Base-by-base conservation (phyloP, 2,797 vertebrate genomes). In the Podargus strigoides region DNA sequence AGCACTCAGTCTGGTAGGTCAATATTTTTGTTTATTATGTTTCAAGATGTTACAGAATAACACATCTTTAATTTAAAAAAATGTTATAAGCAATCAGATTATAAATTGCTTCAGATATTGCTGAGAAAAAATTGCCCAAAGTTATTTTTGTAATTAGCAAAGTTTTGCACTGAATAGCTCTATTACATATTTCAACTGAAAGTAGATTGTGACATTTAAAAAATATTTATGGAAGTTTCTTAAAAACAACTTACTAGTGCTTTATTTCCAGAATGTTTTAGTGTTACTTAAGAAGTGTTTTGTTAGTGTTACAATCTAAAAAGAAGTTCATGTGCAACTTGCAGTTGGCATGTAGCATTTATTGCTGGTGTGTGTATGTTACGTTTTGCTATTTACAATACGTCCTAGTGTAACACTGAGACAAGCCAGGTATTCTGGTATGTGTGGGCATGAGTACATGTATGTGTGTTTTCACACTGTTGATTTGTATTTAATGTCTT, bases 131-230 rank as follows among this genome's bases (percentile, higher is more conserved):
- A 94, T 80, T 82, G 47, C 80, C 91, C 36, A 4, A 91, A 91
- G 80, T 91, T 94, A 72, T 78, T 89, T 95, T 88, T 95, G 89
- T 93, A 94, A 96, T 96, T 95, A 95, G 64, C 34, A 64, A 82
- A 81, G 27, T 90, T 95, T 96, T 93, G 56, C 32, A 56, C 78
- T 95, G 80, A 94, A 95, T 90, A 87, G 32, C n/a, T 89, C n/a
- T 24, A 39, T 73, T 97, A 92, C 75, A 44, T 82, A 58, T 94
- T 95, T 94, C 73, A 86, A 50, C 81, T 85, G 89, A 89, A 96
- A 93, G 17, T 53, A 92, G 84, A 60, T 64, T 74, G 24, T 92
- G 87, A 96, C 68, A 84, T 85, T 95, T 87, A 62, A 85, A 79
- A 58, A 36, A 10, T 63, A 30, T 1, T 41, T 73, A 36, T 0